Evolutionary conservation across 2,797 vertebrate genomes (phyloP), one percentile per base, ranked within the genome.

Genomic region (Oryzias sinensis): DNA sequence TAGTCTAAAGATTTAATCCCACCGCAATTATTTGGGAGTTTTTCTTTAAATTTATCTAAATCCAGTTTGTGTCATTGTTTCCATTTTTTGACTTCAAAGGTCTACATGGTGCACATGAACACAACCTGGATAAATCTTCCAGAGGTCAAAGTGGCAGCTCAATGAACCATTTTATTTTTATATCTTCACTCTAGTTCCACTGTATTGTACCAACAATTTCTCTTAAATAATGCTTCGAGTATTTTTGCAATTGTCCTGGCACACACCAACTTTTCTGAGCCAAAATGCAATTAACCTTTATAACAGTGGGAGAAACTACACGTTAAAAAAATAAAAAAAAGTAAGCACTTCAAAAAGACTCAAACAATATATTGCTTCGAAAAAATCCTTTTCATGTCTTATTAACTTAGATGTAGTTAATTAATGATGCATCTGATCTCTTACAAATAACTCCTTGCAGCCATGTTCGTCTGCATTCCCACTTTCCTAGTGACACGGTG

Each of bases 241-340:
- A 13, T 37, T 53, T 42, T 1, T 49, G 11, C 29, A 24, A 54
- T 65, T 58, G 17, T 18, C 22, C 37, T 14, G 44, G 16, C 37
- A 33, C 43, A 3, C 6, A 44, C 16, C 6, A 44, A 44, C 5
- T 49, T 60, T 60, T 41, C 43, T 45, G 0, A 42, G 44, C 25
- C 33, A 76, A 72, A 79, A 58, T 43, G 7, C 53, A 57, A 76
- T 72, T 63, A 76, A 67, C 62, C 65, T 76, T 57, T 56, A 5
- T n/a, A 68, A 53, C 13, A 45, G 58, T 14, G 25, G 11, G 16
- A 43, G 27, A 74, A 58, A 45, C 14, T 24, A 4, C 1, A 5
- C 42, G 43, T 51, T 44, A 20, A 48, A 20, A 60, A 40, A 58
- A 15, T 3, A 11, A 25, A 48, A 25, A 48, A 54, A 54, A 2